phyloP scores from a whole-genome alignment of 2,888 invertebrate genomes.

The Ophioninae sp. region DNA sequence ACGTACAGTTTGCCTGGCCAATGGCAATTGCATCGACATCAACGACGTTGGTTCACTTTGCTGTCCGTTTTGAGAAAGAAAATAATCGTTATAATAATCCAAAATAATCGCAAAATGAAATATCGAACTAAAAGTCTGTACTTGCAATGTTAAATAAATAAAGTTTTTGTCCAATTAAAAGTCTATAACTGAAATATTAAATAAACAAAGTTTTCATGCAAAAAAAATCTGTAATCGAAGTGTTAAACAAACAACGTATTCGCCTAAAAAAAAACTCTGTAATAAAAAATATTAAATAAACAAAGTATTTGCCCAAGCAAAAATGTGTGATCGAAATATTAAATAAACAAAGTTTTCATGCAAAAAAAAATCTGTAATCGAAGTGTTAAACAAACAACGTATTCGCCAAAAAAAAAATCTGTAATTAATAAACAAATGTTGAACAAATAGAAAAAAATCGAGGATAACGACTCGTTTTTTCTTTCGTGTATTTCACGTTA shows the following conservation, averaged over 20 bases:
- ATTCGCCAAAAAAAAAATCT: not conserved
- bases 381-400: too few relatives aligned
- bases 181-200: too few relatives aligned
- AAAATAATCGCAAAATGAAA: not conserved
- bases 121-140: too few relatives aligned
- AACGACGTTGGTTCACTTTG: slow-evolving; percentile 68
- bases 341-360: too few relatives aligned
- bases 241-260: too few relatives aligned
- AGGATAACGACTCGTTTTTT: slow-evolving; percentile 8
- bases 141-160: too few relatives aligned
- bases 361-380: too few relatives aligned
- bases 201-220: too few relatives aligned
- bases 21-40: slow-evolving; percentile 66
- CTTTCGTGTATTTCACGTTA: slow-evolving; percentile 35
- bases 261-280: not conserved
- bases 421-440: not conserved
- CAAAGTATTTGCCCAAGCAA: too few relatives aligned
- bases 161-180: too few relatives aligned
- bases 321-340: too few relatives aligned
- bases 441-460: not conserved
- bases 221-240: too few relatives aligned
- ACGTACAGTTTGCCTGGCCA: slow-evolving; percentile 62
- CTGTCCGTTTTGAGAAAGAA: slow-evolving; percentile 67
- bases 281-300: not conserved
- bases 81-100: not conserved